Base-by-base conservation (phyloP, 2,797 vertebrate species). In the Agapornis canus region DNA sequence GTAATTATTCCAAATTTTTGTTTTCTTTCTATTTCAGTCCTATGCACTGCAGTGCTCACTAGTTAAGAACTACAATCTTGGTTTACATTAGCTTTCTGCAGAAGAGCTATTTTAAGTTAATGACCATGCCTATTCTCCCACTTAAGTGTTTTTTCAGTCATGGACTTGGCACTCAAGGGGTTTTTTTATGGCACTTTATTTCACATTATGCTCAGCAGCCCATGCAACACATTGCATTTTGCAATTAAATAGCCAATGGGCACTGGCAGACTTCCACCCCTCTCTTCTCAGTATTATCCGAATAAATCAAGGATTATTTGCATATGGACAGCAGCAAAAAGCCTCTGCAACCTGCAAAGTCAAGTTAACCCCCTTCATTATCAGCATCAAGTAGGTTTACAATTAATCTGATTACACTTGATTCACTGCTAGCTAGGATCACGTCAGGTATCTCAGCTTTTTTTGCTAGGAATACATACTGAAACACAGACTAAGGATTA, bases 111-210 rank as follows among this genome's bases (percentile, higher is more conserved):
- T 97, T 87, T 94, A 97, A 96, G 96, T 95, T 98, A 98, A 98
- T 97, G 96, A 94, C 94, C 79, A 66, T 75, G 82, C 64, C 89
- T 88, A 86, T 93, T 97, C 82, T 94, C 86, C 92, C 92, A 97
- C 95, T 98, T 95, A 97, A 96, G 95, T 71, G 77, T 95, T 92
- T 97, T 97, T 96, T 94, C 91, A 95, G 86, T 83, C 96, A 95
- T 86, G 96, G 97, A 97, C 95, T 97, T 95, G 87, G 91, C 96
- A 97, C 95, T 98, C 95, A 95, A 90, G 35, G n/a, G 81, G 79
- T 81, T 97, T 98, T 97, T 98, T 97, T 97, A 98, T 95, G 86
- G 97, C 96, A 97, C 96, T 98, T 98, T 95, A 95, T 97, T 98
- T 96, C 97, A 94, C 97, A 98, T 98, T 98, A 97, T 97, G 97